Conservation (phyloP, 2,113 vertebrate genomes). For the Sialia sialis region DNA sequence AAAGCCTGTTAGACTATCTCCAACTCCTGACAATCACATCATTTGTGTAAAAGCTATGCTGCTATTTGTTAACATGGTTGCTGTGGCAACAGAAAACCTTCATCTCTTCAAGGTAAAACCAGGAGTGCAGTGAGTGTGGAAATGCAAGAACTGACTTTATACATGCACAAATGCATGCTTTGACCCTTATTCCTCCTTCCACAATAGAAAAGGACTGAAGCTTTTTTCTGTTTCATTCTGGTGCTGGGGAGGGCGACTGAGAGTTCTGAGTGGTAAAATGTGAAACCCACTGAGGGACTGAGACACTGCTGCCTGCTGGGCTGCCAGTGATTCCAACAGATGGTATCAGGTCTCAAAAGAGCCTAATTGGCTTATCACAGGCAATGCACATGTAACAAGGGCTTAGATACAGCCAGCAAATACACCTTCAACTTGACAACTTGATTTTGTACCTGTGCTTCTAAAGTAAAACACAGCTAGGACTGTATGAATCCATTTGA, state of each 20-base stretch:
- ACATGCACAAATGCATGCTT: background rate
- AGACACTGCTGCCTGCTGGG: background rate
- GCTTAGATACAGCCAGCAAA: background rate
- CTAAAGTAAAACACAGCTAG: background rate
- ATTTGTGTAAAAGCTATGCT: background rate
- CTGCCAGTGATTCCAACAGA: background rate
- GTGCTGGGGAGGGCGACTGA: background rate
- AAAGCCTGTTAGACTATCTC: background rate
- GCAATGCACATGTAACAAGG: background rate
- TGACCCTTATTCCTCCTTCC: background rate
- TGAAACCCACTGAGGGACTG: background rate
- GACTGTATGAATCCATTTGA: background rate
- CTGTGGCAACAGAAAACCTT: slow-evolving; percentile 9
- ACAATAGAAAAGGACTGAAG: background rate
- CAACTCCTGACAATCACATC: background rate
- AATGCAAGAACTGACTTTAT: background rate
- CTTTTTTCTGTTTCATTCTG: background rate
- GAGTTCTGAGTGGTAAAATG: background rate
- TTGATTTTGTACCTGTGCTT: background rate
- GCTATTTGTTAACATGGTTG: slow-evolving; percentile 46
- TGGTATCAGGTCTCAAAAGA: slow-evolving; percentile 4
- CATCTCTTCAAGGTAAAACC: slow-evolving; percentile 15
- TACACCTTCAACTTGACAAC: background rate
- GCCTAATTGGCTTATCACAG: slow-evolving; percentile 7
- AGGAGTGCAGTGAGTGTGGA: background rate